Conservation (phyloP, 2,113 vertebrate species). For the Brevimyrus niger region DNA sequence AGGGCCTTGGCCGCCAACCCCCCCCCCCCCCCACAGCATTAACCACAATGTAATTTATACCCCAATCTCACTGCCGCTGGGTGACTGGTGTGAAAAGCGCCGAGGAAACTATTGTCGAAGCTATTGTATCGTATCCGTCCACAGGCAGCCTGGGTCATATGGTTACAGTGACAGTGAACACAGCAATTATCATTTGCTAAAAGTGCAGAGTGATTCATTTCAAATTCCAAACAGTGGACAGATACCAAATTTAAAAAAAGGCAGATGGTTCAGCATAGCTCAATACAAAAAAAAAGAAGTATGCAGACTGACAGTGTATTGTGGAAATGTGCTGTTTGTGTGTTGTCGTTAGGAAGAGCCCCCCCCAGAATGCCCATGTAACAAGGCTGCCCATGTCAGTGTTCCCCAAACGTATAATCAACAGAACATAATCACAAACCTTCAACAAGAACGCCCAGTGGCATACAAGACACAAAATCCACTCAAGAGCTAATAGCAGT, state of each 20-base stretch:
- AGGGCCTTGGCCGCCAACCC: not conserved
- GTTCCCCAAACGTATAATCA: not conserved
- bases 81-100: not conserved
- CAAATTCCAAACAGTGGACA: not conserved
- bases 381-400: not conserved
- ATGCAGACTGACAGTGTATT: not conserved
- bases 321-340: not conserved
- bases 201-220: constrained; percentile 5
- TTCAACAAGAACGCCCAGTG: not conserved
- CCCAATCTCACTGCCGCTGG: not conserved
- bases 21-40: too few relatives aligned
- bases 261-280: not conserved
- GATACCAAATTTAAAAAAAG: not conserved
- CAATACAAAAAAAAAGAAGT: not conserved
- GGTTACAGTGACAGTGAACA: not conserved
- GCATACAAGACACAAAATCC: not conserved
- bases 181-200: not conserved
- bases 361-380: not conserved
- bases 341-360: not conserved
- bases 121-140: not conserved
- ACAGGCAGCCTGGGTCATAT: not conserved
- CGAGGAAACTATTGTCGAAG: not conserved
- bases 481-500: not conserved
- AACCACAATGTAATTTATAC: not conserved
- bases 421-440: not conserved